These are phyloP conservation scores for Phataginus tricuspis DNA, from an alignment of 2,797 vertebrate species.

Conservation along the genomic window DNA sequence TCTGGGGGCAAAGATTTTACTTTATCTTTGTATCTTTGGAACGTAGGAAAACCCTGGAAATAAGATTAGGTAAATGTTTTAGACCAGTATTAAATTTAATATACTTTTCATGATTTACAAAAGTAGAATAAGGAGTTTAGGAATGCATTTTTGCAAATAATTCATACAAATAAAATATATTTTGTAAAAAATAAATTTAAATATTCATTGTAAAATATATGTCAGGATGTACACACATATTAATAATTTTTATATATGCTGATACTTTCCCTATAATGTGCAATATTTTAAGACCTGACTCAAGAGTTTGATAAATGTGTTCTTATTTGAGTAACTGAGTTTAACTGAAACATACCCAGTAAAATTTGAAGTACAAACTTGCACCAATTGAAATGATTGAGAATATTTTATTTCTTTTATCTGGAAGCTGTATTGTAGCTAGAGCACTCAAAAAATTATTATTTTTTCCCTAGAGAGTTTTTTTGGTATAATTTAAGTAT, in stretches of 20 bases:
- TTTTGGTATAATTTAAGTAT: not conserved
- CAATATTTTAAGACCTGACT: not conserved
- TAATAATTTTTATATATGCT: not conserved
- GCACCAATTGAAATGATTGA: not conserved
- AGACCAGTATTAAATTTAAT: not conserved
- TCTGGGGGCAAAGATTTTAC: not conserved
- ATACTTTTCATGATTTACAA: not conserved
- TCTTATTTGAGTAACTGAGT: not conserved
- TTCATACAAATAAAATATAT: not conserved
- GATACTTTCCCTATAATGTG: not conserved
- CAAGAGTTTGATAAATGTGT: not conserved
- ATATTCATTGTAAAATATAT: not conserved
- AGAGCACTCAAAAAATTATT: not conserved
- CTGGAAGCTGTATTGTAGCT: not conserved
- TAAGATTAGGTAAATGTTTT: not conserved
- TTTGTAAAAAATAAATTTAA: not conserved
- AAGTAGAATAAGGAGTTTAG: not conserved
- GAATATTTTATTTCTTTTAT: not conserved
- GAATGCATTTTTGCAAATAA: not conserved
- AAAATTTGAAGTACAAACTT: not conserved
- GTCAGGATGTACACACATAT: not conserved
- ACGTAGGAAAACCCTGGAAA: not conserved
- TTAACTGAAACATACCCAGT: not conserved
- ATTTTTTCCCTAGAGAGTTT: not conserved
- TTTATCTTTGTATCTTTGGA: not conserved